phyloP scores from a whole-genome alignment of 2,113 vertebrate genomes.

The Grammomys dolichurus region DNA sequence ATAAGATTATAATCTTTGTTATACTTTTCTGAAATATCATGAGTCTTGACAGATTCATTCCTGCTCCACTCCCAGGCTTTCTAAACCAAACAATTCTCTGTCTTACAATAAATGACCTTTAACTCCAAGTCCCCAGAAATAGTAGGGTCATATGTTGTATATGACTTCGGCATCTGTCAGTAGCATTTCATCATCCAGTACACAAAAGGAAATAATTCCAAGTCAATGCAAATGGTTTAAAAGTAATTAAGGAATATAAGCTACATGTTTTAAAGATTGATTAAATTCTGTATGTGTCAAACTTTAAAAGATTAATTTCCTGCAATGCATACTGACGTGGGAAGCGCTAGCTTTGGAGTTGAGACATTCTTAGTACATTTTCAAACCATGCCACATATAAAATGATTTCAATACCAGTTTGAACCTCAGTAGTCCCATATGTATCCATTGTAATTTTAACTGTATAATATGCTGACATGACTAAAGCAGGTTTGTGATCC shows the following conservation, averaged over 20 bases:
- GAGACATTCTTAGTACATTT: slow-evolving; percentile 26
- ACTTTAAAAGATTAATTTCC: slow-evolving; percentile 47
- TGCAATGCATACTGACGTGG: not conserved
- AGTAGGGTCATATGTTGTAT: not conserved
- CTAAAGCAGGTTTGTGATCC: slow-evolving; percentile 39
- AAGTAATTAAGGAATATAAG: slow-evolving; percentile 8
- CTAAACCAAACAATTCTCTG: not conserved
- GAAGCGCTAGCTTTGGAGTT: slow-evolving; percentile 35
- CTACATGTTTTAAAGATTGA: slow-evolving; percentile 3
- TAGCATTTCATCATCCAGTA: not conserved
- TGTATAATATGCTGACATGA: not conserved
- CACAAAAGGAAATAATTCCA: not conserved
- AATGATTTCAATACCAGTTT: not conserved
- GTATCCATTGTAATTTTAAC: slow-evolving; percentile 33
- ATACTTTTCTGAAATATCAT: slow-evolving; percentile 40
- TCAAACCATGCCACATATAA: slow-evolving; percentile 6
- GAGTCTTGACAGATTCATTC: slow-evolving; percentile 10
- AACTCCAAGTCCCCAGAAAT: not conserved
- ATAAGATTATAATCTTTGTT: slow-evolving; percentile 38
- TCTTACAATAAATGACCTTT: not conserved
- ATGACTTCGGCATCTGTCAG: not conserved
- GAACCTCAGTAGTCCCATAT: not conserved
- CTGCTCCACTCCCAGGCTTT: not conserved
- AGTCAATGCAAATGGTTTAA: slow-evolving; percentile 19
- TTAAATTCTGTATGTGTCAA: not conserved